Evolutionary conservation across 2,113 vertebrate genomes (phyloP).

Genomic region (Microcebus jonahi): DNA sequence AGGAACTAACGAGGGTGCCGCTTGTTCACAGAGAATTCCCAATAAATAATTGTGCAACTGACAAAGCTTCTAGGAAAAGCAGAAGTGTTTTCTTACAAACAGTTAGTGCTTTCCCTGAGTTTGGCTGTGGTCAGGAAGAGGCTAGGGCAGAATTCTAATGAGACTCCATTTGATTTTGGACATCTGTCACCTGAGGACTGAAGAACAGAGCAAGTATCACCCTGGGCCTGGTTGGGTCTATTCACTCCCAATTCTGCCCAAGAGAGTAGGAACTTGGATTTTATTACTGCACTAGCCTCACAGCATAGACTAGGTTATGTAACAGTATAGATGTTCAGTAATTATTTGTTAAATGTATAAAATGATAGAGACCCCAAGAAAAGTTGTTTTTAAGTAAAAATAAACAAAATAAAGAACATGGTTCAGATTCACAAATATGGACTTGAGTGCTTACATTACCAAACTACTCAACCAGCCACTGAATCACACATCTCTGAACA

Average conservation of each 20-base stretch:
- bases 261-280: not conserved
- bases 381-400: not conserved
- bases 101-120: not conserved
- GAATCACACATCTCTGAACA: conserved; percentile 9
- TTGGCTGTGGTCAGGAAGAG: not conserved
- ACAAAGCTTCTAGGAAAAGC: not conserved
- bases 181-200: not conserved
- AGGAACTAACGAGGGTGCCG: not conserved
- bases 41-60: not conserved
- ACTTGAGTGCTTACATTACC: not conserved
- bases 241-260: not conserved
- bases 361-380: not conserved
- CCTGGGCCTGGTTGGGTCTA: rapidly evolving
- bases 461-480: not conserved
- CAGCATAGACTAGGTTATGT: not conserved
- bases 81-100: not conserved
- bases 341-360: not conserved
- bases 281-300: not conserved
- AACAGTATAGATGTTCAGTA: not conserved
- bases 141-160: not conserved
- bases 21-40: not conserved
- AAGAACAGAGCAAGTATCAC: not conserved
- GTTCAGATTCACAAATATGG: not conserved
- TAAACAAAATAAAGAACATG: not conserved
- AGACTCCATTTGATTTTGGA: not conserved